These are phyloP conservation scores for Philhelius pedissequus DNA, from an alignment of 2,888 invertebrate genomes.

Conservation along the genomic window DNA sequence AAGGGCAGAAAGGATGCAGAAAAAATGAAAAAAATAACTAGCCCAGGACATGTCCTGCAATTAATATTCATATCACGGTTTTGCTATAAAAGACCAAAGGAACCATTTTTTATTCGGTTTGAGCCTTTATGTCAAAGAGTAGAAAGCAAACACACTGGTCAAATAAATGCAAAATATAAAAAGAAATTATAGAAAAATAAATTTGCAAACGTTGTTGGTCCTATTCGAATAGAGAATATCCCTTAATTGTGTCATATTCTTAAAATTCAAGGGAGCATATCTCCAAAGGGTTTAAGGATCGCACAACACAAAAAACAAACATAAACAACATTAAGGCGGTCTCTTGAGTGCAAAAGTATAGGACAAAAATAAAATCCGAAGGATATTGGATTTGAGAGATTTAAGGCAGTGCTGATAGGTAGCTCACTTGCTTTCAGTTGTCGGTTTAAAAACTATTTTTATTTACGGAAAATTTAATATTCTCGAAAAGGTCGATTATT, in stretches of 20 bases:
- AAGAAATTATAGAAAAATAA: conserved; percentile 38
- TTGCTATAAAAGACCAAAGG: conserved; percentile 54
- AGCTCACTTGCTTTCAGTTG: neutral
- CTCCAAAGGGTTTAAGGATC: neutral
- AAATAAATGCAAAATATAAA: conserved; percentile 22
- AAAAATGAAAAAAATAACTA: neutral
- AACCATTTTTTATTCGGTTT: conserved; percentile 10
- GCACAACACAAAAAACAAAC: neutral
- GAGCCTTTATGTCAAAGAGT: conserved; percentile 39
- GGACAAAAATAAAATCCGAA: neutral
- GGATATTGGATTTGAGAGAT: conserved; percentile 6
- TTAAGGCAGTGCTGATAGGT: neutral
- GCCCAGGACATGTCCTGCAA: conserved; percentile 38
- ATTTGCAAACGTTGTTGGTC: conserved; percentile 41
- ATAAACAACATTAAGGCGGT: neutral
- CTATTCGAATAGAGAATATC: conserved; percentile 26
- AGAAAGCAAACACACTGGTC: neutral
- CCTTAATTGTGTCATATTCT: conserved; percentile 53
- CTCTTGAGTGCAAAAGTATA: neutral
- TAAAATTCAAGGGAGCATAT: conserved; percentile 50
- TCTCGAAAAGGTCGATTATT: neutral
- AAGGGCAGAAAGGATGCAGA: neutral
- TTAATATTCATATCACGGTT: conserved; percentile 64
- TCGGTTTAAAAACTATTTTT: neutral
- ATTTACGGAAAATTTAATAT: neutral